Evolutionary conservation across 2,888 invertebrate species (phyloP).

Genomic region (Matsumyia berberina): DNA sequence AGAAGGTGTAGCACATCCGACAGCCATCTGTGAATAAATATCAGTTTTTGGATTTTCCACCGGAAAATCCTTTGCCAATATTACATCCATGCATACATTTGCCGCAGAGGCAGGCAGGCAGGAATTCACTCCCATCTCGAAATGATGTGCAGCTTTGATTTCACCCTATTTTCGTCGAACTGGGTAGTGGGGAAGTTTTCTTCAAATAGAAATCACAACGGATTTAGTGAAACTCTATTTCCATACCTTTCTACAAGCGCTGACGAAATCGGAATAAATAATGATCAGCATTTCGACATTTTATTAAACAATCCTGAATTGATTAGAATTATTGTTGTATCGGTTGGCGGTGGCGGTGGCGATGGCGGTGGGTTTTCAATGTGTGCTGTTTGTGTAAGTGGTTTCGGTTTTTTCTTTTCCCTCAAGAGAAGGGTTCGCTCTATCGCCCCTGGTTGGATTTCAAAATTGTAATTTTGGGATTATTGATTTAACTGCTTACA

Average conservation of each 20-base stretch:
- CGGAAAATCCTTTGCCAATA: slow-evolving; percentile 29
- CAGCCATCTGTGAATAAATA: slow-evolving; percentile 45
- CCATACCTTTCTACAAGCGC: slow-evolving; percentile 19
- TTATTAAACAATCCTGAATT: slow-evolving; percentile 51
- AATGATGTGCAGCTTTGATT: slow-evolving; percentile 30
- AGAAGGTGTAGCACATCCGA: slow-evolving; percentile 37
- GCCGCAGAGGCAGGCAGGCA: background rate
- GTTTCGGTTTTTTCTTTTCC: background rate
- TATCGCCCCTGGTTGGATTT: background rate
- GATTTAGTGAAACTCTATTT: slow-evolving; percentile 40
- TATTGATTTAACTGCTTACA: slow-evolving; percentile 4
- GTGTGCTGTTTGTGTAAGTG: background rate
- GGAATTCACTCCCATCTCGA: slow-evolving; percentile 9
- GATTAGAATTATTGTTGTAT: slow-evolving; percentile 25
- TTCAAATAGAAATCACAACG: slow-evolving; percentile 38
- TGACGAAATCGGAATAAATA: slow-evolving; percentile 54
- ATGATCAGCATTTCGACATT: slow-evolving; percentile 45
- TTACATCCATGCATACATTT: slow-evolving; percentile 23
- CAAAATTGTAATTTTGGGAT: slow-evolving; percentile 9
- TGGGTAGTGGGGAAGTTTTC: background rate
- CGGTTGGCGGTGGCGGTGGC: background rate
- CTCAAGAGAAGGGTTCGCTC: background rate
- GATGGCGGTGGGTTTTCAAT: background rate
- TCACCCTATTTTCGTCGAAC: slow-evolving; percentile 9
- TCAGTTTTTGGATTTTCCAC: slow-evolving; percentile 26